Percentiles rank a stretch among this genome's conserved stretches.
Conservation (phyloP, 2,888 invertebrate genomes). For the Erebia palarica region DNA sequence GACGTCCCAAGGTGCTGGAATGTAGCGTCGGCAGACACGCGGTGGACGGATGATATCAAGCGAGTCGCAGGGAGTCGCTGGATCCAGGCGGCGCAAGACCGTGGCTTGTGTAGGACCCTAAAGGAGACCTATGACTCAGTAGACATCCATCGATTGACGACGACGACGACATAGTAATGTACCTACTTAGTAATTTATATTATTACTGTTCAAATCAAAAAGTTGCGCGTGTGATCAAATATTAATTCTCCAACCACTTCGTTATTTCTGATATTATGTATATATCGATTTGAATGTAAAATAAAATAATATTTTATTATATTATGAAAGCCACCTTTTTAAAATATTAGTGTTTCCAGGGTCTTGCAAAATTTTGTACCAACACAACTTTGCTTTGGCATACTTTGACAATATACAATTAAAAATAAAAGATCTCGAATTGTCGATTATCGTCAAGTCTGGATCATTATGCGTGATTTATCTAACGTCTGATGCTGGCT, state of each 20-base stretch:
- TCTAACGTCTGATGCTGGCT: conserved; percentile 39
- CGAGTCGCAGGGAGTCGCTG: no score
- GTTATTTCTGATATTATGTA: background rate
- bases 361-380: background rate
- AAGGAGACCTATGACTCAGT: no score
- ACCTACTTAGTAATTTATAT: no score
- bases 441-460: conserved; percentile 3
- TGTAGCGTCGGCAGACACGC: no score
- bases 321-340: background rate
- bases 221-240: background rate
- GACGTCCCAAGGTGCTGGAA: no score
- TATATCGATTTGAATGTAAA: background rate
- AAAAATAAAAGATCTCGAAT: no score
- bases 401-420: background rate
- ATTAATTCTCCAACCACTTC: background rate
- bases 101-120: no score
- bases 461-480: conserved; percentile 47
- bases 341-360: background rate
- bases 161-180: no score
- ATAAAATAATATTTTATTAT: conserved; percentile 1
- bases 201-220: background rate
- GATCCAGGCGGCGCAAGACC: no score
- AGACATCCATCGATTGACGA: no score
- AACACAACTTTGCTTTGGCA: conserved; percentile 4
- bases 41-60: no score